Evolutionary conservation across 2,888 invertebrate species (phyloP).

Genomic region (Clanis bilineata): DNA sequence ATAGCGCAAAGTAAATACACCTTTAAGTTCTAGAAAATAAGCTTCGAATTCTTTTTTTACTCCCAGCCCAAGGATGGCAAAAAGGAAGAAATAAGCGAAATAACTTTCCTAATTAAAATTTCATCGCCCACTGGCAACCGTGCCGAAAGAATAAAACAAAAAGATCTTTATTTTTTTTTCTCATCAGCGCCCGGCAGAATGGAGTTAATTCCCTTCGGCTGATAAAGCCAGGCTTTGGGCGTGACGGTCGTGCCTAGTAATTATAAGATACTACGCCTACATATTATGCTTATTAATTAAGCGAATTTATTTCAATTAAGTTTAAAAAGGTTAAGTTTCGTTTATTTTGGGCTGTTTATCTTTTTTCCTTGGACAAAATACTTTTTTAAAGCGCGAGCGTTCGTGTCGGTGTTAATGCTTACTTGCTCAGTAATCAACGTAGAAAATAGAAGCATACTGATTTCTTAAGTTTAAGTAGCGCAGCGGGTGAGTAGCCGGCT

Average conservation of each 20-base stretch:
- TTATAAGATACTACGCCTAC: constrained; percentile 9
- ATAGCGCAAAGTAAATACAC: constrained; percentile 15
- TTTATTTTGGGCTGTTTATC: not conserved
- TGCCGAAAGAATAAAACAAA: constrained; percentile 46
- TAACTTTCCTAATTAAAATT: constrained; percentile 70
- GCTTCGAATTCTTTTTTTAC: constrained; percentile 23
- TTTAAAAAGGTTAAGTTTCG: not conserved
- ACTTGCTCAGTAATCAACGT: too few species aligned
- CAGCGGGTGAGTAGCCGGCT: too few species aligned
- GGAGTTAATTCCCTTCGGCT: constrained; percentile 46
- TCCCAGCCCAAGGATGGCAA: constrained; percentile 31
- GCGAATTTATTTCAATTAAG: not conserved
- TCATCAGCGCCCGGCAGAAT: constrained; percentile 36
- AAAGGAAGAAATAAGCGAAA: constrained; percentile 44
- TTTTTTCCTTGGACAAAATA: not conserved
- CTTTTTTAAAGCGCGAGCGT: too few species aligned
- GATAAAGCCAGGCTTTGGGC: constrained; percentile 30
- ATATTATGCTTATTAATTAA: constrained; percentile 6
- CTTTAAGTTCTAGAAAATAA: constrained; percentile 11
- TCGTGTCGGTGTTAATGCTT: too few species aligned
- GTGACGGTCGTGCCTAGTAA: not conserved
- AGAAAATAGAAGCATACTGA: too few species aligned
- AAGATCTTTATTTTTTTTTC: constrained; percentile 34
- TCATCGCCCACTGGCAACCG: constrained; percentile 53
- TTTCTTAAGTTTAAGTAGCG: too few species aligned